Evolutionary conservation across 2,888 invertebrate species (phyloP).

Genomic region (Epirrhoe alternata): DNA sequence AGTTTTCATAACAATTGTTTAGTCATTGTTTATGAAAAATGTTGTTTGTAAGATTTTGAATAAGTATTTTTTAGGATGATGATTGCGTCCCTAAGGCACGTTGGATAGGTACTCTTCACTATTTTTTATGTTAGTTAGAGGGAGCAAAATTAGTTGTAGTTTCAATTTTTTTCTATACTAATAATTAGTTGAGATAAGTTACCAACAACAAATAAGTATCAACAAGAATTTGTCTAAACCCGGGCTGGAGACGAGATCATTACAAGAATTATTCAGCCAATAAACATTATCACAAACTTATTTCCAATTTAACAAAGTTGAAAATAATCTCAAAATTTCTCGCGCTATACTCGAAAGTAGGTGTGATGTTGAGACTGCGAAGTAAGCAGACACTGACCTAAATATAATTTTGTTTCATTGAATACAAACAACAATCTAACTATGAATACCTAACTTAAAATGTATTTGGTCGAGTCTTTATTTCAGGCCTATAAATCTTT

Average conservation of each 20-base stretch:
- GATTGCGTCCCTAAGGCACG: no score
- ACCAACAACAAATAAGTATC: neutral
- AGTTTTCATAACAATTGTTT: constrained; percentile 20
- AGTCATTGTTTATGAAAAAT: neutral
- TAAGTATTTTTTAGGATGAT: no score
- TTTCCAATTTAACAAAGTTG: neutral
- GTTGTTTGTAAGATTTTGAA: neutral
- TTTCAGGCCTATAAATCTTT: no score
- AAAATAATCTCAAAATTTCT: no score
- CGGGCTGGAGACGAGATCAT: neutral
- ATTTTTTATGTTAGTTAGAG: no score
- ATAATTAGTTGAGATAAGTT: neutral
- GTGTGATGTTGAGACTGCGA: neutral
- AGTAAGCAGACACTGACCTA: neutral
- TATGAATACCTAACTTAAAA: no score
- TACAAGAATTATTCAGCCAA: neutral
- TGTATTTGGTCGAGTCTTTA: no score
- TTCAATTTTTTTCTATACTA: no score
- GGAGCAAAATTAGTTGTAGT: no score
- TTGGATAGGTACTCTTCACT: no score
- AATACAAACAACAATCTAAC: constrained; percentile 10
- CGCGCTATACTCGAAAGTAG: neutral
- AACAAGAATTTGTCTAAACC: no score
- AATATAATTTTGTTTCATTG: neutral
- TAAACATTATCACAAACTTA: neutral